Conservation (phyloP, 1,140 invertebrate genomes). For the Cyphomyrmex costatus region DNA sequence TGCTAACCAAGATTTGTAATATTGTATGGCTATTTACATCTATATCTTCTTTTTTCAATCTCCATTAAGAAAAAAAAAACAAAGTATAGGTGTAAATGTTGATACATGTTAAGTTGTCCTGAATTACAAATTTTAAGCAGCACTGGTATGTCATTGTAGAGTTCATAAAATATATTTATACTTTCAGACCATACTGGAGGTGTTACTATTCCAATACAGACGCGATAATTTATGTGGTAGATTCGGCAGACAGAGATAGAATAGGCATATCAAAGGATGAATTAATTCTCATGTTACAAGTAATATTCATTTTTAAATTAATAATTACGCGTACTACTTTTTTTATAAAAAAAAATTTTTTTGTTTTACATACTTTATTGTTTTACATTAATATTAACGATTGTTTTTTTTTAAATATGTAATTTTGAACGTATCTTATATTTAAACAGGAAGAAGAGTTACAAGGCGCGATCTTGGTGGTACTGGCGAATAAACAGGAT, state of each 20-base stretch:
- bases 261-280: conserved; percentile 99
- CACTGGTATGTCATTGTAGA: too few relatives aligned
- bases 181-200: conserved; percentile 98
- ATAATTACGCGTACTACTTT: not conserved
- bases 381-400: conserved; percentile 13
- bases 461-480: conserved; percentile 97
- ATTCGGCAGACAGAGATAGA: conserved; percentile 99
- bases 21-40: too few relatives aligned
- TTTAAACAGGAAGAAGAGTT: conserved; percentile 96
- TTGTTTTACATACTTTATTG: conserved; percentile 4
- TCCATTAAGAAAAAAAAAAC: too few relatives aligned
- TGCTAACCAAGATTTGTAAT: too few relatives aligned
- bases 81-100: too few relatives aligned
- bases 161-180: conserved; percentile 71
- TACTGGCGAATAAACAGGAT: conserved; percentile 99
- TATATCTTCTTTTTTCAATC: too few relatives aligned
- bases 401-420: conserved; percentile 4
- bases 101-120: too few relatives aligned
- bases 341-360: conserved; percentile 17
- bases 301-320: conserved; percentile 61
- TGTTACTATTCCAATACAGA: conserved; percentile 99
- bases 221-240: conserved; percentile 99
- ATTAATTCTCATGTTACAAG: conserved; percentile 98
- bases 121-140: too few relatives aligned
- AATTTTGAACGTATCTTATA: conserved; percentile 39